A percentile compares a stretch with the other conserved stretches of the same genome.
Conservation (phyloP, 2,113 vertebrate genomes). For the Scophthalmus maximus region DNA sequence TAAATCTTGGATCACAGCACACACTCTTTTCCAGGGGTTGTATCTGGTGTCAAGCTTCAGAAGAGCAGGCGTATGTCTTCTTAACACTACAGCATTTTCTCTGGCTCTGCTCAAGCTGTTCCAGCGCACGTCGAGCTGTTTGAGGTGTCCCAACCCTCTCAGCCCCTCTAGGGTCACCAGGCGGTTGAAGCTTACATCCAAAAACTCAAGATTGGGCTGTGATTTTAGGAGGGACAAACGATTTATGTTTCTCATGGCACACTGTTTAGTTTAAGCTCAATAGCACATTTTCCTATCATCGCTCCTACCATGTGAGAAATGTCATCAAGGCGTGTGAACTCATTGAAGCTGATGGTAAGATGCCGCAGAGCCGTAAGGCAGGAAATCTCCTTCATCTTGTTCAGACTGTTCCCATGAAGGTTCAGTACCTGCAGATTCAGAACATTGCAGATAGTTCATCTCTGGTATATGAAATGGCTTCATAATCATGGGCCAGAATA, state of each 20-base stretch:
- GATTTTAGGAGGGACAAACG: not conserved
- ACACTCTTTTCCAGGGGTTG: conserved; percentile 84
- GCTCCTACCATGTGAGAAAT: conserved; percentile 85
- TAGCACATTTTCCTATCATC: not conserved
- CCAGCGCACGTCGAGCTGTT: conserved; percentile 87
- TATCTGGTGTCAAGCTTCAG: conserved; percentile 82
- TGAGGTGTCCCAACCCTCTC: conserved; percentile 80
- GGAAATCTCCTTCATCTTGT: conserved; percentile 83
- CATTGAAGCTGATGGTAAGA: conserved; percentile 85
- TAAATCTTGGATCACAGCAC: not conserved
- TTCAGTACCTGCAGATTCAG: conserved; percentile 81
- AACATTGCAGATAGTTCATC: not conserved
- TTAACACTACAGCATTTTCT: conserved; percentile 79
- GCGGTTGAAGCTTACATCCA: conserved; percentile 86
- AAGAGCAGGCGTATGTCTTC: conserved; percentile 80
- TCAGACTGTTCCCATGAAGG: conserved; percentile 87
- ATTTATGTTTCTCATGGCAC: not conserved
- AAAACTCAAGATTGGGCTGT: conserved; percentile 85
- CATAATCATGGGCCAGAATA: not conserved
- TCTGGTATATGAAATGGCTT: not conserved
- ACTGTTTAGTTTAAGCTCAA: not conserved
- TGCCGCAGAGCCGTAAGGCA: conserved; percentile 80
- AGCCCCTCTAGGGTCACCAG: conserved; percentile 84
- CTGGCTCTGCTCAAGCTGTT: conserved; percentile 83
- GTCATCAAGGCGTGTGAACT: conserved; percentile 86